A percentile compares a stretch with the other conserved stretches of the same genome.
Conservation (phyloP, 2,888 invertebrate species). For the Drosophila gaucha region DNA sequence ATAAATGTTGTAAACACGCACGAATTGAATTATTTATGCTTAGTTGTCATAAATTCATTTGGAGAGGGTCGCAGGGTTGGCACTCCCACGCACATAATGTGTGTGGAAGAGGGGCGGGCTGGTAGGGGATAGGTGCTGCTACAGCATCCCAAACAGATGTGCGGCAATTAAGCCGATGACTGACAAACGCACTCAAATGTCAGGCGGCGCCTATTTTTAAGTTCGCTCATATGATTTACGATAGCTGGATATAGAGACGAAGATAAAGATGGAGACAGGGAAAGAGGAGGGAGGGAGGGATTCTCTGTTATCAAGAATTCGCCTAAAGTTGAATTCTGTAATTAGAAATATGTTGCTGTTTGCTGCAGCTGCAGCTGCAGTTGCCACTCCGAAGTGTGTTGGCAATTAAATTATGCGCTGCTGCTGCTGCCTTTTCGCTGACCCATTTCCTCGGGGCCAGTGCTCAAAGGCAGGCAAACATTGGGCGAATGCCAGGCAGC, state of each 20-base stretch:
- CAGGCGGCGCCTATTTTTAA: slow-evolving; percentile 66
- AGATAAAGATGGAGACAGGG: background rate
- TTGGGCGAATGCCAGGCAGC: slow-evolving; percentile 17
- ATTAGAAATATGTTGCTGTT: slow-evolving; percentile 27
- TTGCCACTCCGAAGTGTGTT: slow-evolving; percentile 20
- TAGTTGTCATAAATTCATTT: slow-evolving; percentile 72
- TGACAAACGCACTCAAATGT: slow-evolving; percentile 62
- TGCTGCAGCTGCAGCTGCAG: slow-evolving; percentile 16
- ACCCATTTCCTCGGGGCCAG: slow-evolving; percentile 50
- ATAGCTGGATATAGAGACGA: background rate
- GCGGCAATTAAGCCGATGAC: slow-evolving; percentile 56
- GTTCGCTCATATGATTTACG: slow-evolving; percentile 58
- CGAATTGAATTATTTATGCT: slow-evolving; percentile 70
- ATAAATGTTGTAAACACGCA: slow-evolving; percentile 64
- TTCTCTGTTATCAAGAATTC: slow-evolving; percentile 11
- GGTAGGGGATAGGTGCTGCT: background rate
- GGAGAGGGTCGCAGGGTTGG: background rate
- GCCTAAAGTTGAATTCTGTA: slow-evolving; percentile 17
- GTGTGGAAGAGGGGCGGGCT: background rate
- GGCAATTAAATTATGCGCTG: slow-evolving; percentile 59
- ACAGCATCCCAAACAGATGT: slow-evolving; percentile 36
- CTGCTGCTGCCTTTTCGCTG: slow-evolving; percentile 32
- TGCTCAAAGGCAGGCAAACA: slow-evolving; percentile 27
- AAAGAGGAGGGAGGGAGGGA: background rate
- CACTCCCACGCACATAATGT: slow-evolving; percentile 18